Evolutionary conservation across 1,140 invertebrate genomes (phyloP).

Genomic region (Drosophila rhopaloa): DNA sequence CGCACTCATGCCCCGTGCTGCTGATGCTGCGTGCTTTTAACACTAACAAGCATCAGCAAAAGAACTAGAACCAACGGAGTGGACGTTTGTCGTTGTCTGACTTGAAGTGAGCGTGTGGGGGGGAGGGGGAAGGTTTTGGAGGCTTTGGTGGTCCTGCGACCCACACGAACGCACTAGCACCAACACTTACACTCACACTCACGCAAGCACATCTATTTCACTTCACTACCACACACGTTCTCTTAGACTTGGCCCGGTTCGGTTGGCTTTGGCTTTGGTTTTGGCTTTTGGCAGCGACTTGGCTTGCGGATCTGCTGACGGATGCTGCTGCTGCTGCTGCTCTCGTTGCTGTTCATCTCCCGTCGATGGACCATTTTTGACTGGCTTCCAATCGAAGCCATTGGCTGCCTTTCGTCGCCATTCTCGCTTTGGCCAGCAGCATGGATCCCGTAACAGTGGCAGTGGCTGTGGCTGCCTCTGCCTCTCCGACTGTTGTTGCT

Average conservation of each 20-base stretch:
- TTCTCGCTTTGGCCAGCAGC: not conserved
- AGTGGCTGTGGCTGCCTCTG: slow-evolving; percentile 8
- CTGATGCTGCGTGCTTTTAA: slow-evolving; percentile 33
- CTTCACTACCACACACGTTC: slow-evolving; percentile 61
- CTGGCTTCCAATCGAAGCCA: slow-evolving; percentile 72
- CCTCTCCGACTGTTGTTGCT: slow-evolving; percentile 27
- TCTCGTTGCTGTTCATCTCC: slow-evolving; percentile 73
- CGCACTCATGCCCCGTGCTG: slow-evolving; percentile 29
- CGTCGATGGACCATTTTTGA: slow-evolving; percentile 82
- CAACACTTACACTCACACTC: slow-evolving; percentile 19
- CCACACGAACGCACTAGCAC: slow-evolving; percentile 19
- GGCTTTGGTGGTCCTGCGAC: not conserved
- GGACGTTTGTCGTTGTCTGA: slow-evolving; percentile 41
- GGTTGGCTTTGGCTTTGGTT: slow-evolving; percentile 49
- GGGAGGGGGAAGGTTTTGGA: not conserved
- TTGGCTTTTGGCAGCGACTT: slow-evolving; percentile 42
- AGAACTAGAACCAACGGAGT: slow-evolving; percentile 30
- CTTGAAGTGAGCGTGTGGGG: slow-evolving; percentile 1
- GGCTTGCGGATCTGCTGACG: slow-evolving; percentile 34
- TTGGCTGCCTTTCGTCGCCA: slow-evolving; percentile 30
- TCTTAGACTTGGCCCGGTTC: slow-evolving; percentile 51
- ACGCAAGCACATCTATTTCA: slow-evolving; percentile 21
- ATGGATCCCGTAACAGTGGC: slow-evolving; percentile 54
- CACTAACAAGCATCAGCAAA: slow-evolving; percentile 61
- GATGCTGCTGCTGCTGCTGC: slow-evolving; percentile 52